Conservation (phyloP, 2,888 invertebrate genomes). For the Oscheius sp. region DNA sequence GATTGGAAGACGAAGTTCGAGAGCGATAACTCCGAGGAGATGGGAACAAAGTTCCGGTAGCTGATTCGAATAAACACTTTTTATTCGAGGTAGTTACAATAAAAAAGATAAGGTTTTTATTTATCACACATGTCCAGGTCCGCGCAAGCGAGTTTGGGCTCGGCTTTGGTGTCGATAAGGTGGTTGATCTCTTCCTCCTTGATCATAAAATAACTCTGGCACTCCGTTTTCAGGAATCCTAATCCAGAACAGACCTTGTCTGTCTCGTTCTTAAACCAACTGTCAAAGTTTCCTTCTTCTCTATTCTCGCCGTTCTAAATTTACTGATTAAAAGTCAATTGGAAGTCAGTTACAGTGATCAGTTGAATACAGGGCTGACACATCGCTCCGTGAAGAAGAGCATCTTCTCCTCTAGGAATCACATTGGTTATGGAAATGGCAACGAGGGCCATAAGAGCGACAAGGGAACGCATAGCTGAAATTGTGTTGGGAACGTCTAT, state of each 20-base stretch:
- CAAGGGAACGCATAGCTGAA: background rate
- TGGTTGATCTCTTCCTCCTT: constrained; percentile 26
- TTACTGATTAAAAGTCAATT: background rate
- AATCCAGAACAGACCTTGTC: constrained; percentile 22
- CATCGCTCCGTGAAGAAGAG: constrained; percentile 17
- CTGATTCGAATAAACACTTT: too few species aligned
- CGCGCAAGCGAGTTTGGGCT: constrained; percentile 10
- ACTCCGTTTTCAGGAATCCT: constrained; percentile 18
- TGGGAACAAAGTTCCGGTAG: too few species aligned
- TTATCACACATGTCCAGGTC: constrained; percentile 8
- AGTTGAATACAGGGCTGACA: constrained; percentile 28
- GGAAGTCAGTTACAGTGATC: constrained; percentile 7
- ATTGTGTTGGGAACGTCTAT: too few species aligned
- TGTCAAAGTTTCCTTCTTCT: constrained; percentile 26
- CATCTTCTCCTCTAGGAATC: background rate
- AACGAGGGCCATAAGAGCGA: background rate
- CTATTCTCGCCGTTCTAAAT: constrained; percentile 29
- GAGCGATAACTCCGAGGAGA: too few species aligned
- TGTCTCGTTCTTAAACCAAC: constrained; percentile 24
- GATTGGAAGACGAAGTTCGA: too few species aligned
- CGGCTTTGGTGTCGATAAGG: constrained; percentile 9
- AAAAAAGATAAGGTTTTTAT: background rate
- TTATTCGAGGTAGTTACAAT: background rate
- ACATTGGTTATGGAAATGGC: background rate
- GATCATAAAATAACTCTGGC: constrained; percentile 3